Evolutionary conservation across 2,888 invertebrate species (phyloP).

Genomic region (Phlogophora meticulosa): DNA sequence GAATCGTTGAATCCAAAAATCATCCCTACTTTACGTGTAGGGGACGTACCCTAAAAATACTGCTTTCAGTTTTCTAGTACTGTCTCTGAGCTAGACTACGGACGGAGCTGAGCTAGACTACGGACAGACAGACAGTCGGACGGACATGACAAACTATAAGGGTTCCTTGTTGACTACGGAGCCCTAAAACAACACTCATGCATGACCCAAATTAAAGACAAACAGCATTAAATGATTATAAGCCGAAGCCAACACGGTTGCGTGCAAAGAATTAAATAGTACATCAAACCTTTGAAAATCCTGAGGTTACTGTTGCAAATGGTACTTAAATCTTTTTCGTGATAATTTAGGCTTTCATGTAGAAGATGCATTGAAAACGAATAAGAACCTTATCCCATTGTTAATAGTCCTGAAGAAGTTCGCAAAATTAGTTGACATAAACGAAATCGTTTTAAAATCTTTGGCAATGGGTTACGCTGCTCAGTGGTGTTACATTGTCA

Average conservation of each 20-base stretch:
- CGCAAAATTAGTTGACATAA: slow-evolving; percentile 15
- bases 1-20: too few relatives aligned
- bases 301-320: slow-evolving; percentile 24
- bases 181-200: too few relatives aligned
- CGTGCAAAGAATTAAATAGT: slow-evolving; percentile 33
- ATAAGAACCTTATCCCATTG: slow-evolving; percentile 12
- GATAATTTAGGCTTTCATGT: background rate
- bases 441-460: slow-evolving; percentile 24
- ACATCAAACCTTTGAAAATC: slow-evolving; percentile 20
- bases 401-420: slow-evolving; percentile 16
- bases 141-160: too few relatives aligned
- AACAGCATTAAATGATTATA: slow-evolving; percentile 54
- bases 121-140: too few relatives aligned
- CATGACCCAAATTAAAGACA: slow-evolving; percentile 43
- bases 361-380: slow-evolving; percentile 17
- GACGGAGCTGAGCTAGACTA: too few relatives aligned
- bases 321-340: slow-evolving; percentile 13
- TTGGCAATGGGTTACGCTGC: slow-evolving; percentile 22
- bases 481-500: slow-evolving; percentile 24
- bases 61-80: too few relatives aligned
- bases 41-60: too few relatives aligned
- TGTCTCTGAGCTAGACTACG: too few relatives aligned
- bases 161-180: too few relatives aligned
- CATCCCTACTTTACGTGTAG: too few relatives aligned
- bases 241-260: slow-evolving; percentile 35